Conservation (phyloP, 2,113 vertebrate species). For the Acrocephalus kingi region DNA sequence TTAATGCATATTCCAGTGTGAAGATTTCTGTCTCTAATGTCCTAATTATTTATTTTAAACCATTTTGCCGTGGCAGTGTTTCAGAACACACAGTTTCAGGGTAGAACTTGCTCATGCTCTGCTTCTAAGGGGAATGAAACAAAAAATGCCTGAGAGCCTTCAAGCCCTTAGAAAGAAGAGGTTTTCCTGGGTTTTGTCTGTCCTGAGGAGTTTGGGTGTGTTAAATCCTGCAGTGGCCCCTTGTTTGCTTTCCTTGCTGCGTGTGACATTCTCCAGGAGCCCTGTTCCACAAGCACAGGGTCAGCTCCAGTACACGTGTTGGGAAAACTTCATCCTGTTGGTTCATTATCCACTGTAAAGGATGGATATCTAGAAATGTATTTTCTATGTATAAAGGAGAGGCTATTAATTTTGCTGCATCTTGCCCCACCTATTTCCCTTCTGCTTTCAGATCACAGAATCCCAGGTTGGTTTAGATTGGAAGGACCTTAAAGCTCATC, state of each 20-base stretch:
- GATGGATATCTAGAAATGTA: neutral
- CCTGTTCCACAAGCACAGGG: fast-evolving
- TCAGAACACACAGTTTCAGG: neutral
- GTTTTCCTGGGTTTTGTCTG: neutral
- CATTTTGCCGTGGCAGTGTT: neutral
- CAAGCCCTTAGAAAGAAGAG: neutral
- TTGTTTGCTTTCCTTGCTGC: neutral
- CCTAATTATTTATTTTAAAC: neutral
- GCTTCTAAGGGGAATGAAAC: neutral
- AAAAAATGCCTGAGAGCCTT: neutral
- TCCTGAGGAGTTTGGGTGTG: neutral
- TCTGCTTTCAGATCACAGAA: neutral
- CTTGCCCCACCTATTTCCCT: neutral
- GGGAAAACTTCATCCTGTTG: neutral
- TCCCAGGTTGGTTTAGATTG: neutral
- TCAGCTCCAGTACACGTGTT: neutral
- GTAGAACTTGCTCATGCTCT: neutral
- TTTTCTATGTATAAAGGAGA: neutral
- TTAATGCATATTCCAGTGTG: neutral
- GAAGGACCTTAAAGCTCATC: neutral
- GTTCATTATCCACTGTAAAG: neutral
- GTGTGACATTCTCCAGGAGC: neutral
- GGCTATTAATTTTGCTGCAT: neutral
- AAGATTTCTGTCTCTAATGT: neutral
- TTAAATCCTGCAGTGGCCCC: neutral